Evolutionary conservation across 2,797 vertebrate genomes (phyloP).

Genomic region (Clamator glandarius): DNA sequence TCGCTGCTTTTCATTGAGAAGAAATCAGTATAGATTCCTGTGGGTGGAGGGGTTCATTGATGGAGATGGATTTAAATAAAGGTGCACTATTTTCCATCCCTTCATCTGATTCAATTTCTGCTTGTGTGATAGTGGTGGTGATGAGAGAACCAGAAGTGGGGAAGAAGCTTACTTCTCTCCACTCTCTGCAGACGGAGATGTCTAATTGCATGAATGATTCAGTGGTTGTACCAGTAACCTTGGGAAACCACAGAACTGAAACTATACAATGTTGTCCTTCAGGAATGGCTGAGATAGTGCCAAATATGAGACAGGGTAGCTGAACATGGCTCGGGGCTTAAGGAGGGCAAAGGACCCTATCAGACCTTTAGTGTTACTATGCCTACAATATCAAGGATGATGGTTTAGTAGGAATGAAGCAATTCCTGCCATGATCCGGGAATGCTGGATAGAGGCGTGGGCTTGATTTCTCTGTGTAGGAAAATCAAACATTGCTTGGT

Average conservation of each 20-base stretch:
- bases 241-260: not conserved
- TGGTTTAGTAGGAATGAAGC: not conserved
- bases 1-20: not conserved
- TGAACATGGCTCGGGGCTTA: not conserved
- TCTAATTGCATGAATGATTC: not conserved
- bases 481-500: not conserved
- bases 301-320: not conserved
- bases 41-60: not conserved
- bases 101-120: not conserved
- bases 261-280: not conserved
- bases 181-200: not conserved
- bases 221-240: not conserved
- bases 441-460: not conserved
- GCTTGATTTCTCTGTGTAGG: not conserved
- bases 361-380: not conserved
- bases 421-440: not conserved
- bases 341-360: accelerated
- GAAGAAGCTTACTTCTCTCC: not conserved
- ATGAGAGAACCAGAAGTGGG: not conserved
- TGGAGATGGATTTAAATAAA: not conserved
- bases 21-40: not conserved
- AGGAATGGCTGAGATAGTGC: not conserved
- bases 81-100: not conserved
- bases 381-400: not conserved
- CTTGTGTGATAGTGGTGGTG: not conserved